Base-by-base conservation (phyloP, 2,888 invertebrate species). In the Anoncus sp. region DNA sequence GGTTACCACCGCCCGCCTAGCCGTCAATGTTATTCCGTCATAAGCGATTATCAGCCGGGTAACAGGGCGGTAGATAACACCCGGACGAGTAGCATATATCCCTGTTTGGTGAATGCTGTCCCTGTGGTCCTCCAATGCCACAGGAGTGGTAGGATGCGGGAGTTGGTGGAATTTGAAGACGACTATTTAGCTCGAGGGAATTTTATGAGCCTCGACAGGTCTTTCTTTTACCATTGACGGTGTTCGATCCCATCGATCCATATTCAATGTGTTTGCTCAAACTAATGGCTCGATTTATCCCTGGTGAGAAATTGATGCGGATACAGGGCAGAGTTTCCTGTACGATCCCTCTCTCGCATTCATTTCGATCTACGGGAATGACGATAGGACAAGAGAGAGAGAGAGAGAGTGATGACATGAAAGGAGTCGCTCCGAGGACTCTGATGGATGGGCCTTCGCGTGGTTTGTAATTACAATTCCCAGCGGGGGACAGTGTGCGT, bases 41-140 rank as follows among this genome's bases (percentile, higher is more conserved):
- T 47, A n/a, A 20, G 43, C 60, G 76, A 86, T 86, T 86, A 84
- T 83, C 66, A 72, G 75, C 35, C 57, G 75, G 57, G 69, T 74
- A 75, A 72, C 72, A 60, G 74, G 67, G 72, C 66, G 71, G 62
- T 73, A 81, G 80, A 82, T 80, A 83, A 81, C 22, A 75, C 63
- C 47, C 62, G 55, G 40, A 60, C 47, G 53, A 47, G 62, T 22
- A 3, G 9, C 20, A 5, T 38, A 38, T 18, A 40, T 12, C 2
- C 16, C 2, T 73, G 66, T 76, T 43, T 24, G 49, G 14, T 45
- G 55, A 20, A 47, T 27, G 70, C 24, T 27, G 40, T 20, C n/a
- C n/a, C 51, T 27, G 12, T 35, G 18, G 43, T 63, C 22, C 12
- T 45, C 22, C 49, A 10, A 20, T 22, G 47, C 16, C 47, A 57